Percentiles rank a stretch among this genome's conserved stretches.
Evolutionary conservation across 2,888 invertebrate genomes (phyloP).

Genomic region (Urechis unicinctus): DNA sequence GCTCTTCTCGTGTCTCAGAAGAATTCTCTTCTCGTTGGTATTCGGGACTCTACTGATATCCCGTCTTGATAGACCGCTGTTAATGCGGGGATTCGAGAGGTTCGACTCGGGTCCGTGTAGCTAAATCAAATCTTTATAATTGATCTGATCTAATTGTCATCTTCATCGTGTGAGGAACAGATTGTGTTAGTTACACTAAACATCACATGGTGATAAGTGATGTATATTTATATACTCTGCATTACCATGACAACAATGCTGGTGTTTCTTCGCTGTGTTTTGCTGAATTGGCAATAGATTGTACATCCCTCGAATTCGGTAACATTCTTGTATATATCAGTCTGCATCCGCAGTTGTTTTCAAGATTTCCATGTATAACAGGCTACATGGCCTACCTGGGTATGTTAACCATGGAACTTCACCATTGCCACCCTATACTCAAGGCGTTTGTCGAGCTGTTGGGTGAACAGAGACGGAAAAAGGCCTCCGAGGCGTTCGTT

Average conservation of each 20-base stretch:
- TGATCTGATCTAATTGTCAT: too few species aligned
- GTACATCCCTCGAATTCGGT: too few species aligned
- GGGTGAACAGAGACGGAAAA: background rate
- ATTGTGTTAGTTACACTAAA: background rate
- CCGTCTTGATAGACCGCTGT: slow-evolving; percentile 26
- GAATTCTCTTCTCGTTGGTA: slow-evolving; percentile 20
- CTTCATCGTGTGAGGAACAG: too few species aligned
- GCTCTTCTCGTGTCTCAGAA: slow-evolving; percentile 21
- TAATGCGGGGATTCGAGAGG: slow-evolving; percentile 26
- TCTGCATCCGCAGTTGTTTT: too few species aligned
- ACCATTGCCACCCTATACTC: background rate
- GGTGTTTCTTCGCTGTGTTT: background rate
- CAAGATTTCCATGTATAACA: too few species aligned
- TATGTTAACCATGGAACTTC: background rate
- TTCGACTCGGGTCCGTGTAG: slow-evolving; percentile 23
- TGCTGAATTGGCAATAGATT: too few species aligned
- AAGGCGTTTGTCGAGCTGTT: background rate
- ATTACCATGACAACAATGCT: background rate
- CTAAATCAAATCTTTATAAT: too few species aligned
- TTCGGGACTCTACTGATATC: slow-evolving; percentile 23
- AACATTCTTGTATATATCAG: too few species aligned
- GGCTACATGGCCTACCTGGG: background rate
- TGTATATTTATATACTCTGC: background rate
- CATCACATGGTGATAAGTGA: background rate
- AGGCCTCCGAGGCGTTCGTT: background rate